Evolutionary conservation across 2,113 vertebrate genomes (phyloP), one percentile per base, ranked within the genome.

Genomic region (Brachyhypopomus occidentalis): DNA sequence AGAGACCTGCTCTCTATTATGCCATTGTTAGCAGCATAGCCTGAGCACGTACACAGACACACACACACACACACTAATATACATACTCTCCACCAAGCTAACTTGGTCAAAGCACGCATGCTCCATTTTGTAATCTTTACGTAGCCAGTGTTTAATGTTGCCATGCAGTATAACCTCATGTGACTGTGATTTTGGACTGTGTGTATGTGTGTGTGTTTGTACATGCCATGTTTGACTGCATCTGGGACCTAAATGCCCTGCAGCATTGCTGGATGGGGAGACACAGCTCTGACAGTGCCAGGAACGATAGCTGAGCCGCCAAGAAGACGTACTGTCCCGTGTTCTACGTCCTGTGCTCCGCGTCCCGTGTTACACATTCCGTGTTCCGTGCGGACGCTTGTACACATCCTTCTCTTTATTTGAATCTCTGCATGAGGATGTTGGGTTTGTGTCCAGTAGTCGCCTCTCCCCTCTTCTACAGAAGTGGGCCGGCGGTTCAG

Each of bases 381-480:
- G 36, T 66, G 45, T 67, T 64, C 59, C 12, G 23, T 76, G 82
- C 36, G 36, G 55, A 45, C 63, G 66, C 52, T 6, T 17, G 75
- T 30, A 67, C 69, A 78, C 76, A 64, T 63, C 38, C 55, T 41
- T 23, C 12, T 36, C 79, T 82, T 85, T 20, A 79, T 82, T 82
- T 75, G 36, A 72, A 72, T 79, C 82, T 72, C 74, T 62, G 34
- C 84, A 60, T 64, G n/a, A 23, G 20, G 58, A 19, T 27, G 16
- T 36, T 64, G 48, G 56, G 66, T 41, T 79, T 59, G 23, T 7
- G 45, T 69, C 76, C 84, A 79, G 82, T 76, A 58, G 82, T 85
- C 80, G 73, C 52, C 7, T 25, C 14, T 74, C 27, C 55, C 22
- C 59, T 58, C 52, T 6, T 58, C 45, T 19, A 22, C 71, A 30